phyloP scores from a whole-genome alignment of 2,888 invertebrate species.

The Phanerotoma sp. region DNA sequence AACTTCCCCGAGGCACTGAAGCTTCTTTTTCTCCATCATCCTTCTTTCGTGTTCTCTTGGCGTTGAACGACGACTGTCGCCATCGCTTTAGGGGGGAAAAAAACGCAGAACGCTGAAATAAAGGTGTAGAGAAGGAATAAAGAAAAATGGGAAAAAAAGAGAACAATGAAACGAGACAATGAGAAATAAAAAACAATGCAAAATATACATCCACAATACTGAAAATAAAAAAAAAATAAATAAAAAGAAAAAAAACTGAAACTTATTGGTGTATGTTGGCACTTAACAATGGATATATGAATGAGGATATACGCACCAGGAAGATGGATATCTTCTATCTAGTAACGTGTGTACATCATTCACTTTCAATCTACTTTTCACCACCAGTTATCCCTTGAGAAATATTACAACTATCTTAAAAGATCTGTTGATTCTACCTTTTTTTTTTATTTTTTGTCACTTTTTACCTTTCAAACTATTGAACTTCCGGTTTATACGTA shows the following conservation, averaged over 20 bases:
- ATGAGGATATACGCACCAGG: neutral
- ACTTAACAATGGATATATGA: neutral
- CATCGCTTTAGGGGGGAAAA: constrained; percentile 26
- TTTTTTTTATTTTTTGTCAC: constrained; percentile 11
- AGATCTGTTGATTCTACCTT: constrained; percentile 1
- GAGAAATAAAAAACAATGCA: constrained; percentile 15
- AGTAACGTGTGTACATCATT: neutral
- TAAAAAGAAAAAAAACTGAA: no score
- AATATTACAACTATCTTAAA: constrained; percentile 1
- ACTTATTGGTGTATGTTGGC: constrained; percentile 9
- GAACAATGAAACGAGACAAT: constrained; percentile 11
- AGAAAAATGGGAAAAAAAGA: constrained; percentile 11
- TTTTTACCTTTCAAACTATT: constrained; percentile 8
- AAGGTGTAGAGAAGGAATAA: constrained; percentile 19
- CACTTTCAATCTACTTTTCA: neutral
- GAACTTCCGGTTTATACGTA: neutral
- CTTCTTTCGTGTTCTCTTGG: constrained; percentile 24
- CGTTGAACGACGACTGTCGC: constrained; percentile 24
- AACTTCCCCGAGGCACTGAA: constrained; percentile 35
- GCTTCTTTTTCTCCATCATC: constrained; percentile 21
- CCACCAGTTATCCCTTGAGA: constrained; percentile 3
- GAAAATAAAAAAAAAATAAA: no score
- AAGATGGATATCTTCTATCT: neutral
- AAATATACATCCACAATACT: constrained; percentile 1
- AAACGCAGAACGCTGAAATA: constrained; percentile 29